Base-by-base conservation (phyloP, 2,113 vertebrate genomes). In the Cololabis saira region DNA sequence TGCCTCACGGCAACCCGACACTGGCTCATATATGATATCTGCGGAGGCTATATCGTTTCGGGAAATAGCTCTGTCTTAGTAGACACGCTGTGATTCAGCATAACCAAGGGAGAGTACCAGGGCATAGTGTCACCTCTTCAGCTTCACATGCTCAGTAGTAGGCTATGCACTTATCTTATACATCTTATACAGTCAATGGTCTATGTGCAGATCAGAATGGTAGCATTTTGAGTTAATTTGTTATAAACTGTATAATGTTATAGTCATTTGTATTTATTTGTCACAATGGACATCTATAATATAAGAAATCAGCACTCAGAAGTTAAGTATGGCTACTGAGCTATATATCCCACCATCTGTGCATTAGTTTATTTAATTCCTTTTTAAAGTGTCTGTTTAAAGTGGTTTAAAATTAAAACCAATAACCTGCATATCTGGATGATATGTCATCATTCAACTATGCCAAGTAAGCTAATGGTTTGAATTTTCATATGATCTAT, bases 11-110 rank as follows among this genome's bases (percentile, higher is more conserved):
- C 61, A 58, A 51, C 63, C 16, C 52, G 57, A 69, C 68, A 72
- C 61, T 76, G 72, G 77, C 70, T 76, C 56, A 37, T 52, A 65
- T 63, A 48, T 51, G 52, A 61, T 56, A 63, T 56, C 49, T 40
- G 63, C 71, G 30, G 67, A 53, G 18, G 40, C 18, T 65, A 56
- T 70, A 71, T 78, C 57, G 64, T 70, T 61, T 16, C 14, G 47
- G 53, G 58, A 83, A 79, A 81, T 56, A 62, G 51, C 49, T 44
- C 49, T 33, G 22, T 80, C 45, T 74, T 64, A 79, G 63, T 67
- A 74, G 74, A 82, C 61, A 82, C 49, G 45, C 17, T 60, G 50
- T 55, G 44, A 30, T 30, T n/a, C 49, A 52, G 33, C 52, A 42
- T 56, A n/a, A 49, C 42, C 41, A 77, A 30, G n/a, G 41, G 59